A percentile compares a stretch with the other conserved stretches of the same genome.
Evolutionary conservation across 2,113 vertebrate genomes (phyloP).

Genomic region (Tragulus kanchil): DNA sequence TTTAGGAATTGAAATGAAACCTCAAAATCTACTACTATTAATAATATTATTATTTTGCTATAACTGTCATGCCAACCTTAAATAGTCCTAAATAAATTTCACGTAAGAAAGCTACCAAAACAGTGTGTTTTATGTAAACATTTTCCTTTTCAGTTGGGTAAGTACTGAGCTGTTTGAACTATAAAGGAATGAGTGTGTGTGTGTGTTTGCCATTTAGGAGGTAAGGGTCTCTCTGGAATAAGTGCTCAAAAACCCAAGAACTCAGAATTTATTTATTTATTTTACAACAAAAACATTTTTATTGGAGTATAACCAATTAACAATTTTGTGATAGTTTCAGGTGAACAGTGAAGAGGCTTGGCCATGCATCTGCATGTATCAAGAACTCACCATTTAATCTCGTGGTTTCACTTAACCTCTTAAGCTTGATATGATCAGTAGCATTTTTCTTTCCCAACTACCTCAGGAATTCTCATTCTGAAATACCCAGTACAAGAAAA

Average conservation of each 20-base stretch:
- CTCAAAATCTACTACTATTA: not conserved
- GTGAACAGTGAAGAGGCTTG: too few relatives aligned
- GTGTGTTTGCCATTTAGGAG: not conserved
- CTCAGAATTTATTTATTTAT: not conserved
- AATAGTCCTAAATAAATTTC: constrained; percentile 5
- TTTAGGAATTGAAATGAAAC: constrained; percentile 12
- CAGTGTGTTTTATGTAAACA: not conserved
- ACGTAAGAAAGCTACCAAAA: not conserved
- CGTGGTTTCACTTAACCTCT: not conserved
- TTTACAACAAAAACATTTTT: too few relatives aligned
- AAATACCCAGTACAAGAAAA: not conserved
- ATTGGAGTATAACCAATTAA: too few relatives aligned
- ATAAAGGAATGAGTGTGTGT: not conserved
- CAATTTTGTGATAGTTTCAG: too few relatives aligned
- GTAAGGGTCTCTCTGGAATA: not conserved
- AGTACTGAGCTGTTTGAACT: not conserved
- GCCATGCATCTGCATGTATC: too few relatives aligned
- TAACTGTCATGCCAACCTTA: not conserved
- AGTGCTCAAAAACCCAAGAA: not conserved
- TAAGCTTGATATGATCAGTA: not conserved
- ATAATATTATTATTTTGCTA: not conserved
- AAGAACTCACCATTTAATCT: not conserved
- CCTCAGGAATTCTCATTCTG: not conserved
- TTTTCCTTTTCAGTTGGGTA: constrained; percentile 17
- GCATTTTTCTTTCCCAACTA: not conserved